phyloP scores from a whole-genome alignment of 2,113 vertebrate genomes.

The Dermatemys mawii region DNA sequence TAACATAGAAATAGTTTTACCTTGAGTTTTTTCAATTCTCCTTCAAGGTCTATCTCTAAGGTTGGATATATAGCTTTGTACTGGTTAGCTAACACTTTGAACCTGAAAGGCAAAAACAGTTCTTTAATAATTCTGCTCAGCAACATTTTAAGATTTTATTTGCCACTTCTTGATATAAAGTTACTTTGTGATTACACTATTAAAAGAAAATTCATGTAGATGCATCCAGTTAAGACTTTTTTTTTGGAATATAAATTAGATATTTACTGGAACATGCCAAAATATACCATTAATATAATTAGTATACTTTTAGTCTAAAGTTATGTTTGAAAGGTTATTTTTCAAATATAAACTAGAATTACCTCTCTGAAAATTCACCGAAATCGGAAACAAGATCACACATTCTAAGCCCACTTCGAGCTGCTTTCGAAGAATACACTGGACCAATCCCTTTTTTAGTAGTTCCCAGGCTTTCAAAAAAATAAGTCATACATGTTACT shows the following conservation, averaged over 20 bases:
- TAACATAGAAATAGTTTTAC: conserved; percentile 72
- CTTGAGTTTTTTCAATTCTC: conserved; percentile 92
- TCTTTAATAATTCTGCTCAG: not conserved
- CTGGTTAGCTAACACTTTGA: conserved; percentile 92
- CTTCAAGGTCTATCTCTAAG: conserved; percentile 92
- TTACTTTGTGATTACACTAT: not conserved
- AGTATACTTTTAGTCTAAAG: not conserved
- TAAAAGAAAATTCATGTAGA: not conserved
- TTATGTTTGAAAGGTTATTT: not conserved
- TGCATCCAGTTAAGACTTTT: not conserved
- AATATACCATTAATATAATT: not conserved
- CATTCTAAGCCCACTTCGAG: conserved; percentile 95
- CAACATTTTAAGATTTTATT: not conserved
- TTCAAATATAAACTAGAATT: conserved; percentile 49
- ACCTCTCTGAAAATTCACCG: conserved; percentile 95
- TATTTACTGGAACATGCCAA: not conserved
- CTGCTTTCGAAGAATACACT: conserved; percentile 97
- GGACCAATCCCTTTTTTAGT: conserved; percentile 98
- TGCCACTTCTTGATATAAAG: not conserved
- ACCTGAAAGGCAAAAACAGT: conserved; percentile 80
- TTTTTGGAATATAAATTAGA: not conserved
- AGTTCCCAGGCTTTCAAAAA: conserved; percentile 89
- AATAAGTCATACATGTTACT: conserved; percentile 50
- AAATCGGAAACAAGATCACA: conserved; percentile 97
- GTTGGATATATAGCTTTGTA: conserved; percentile 96